Base-by-base conservation (phyloP, 2,888 invertebrate genomes). In the Papilio elwesi region DNA sequence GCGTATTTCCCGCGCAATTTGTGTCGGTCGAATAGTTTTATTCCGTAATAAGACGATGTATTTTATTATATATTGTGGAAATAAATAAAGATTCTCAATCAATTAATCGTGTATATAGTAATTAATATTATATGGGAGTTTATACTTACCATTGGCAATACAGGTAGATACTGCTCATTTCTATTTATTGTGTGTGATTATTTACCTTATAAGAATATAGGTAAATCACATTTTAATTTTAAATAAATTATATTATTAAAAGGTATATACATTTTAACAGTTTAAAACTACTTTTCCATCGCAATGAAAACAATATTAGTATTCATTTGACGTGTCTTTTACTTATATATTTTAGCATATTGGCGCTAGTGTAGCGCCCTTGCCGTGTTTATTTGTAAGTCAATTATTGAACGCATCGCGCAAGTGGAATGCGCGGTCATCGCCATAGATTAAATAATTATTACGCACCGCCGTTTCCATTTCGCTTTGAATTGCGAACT, bases 311-410 rank as follows among this genome's bases (percentile, higher is more conserved):
- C 12, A 10, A 10, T 12, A 12, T 12, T 49, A 13, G 10, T 55
- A 36, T 36, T 5, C 4, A 55, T 11, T 67, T 67, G n/a, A 8
- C 43, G 7, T 36, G 13, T 15, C 43, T 26, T 51, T 70, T 52
- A 47, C 43, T 67, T 51, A n/a, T 43, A 43, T 53, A 55, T 66
- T 59, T 55, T 65, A 52, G 15, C 64, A 71, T 72, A 75, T 66
- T 75, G 73, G 52, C 67, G 62, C 67, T 75, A 76, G 75, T 75
- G 75, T 64, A 59, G 51, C 62, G 76, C 64, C 75, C 79, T 78
- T 80, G 80, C 74, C 76, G 79, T 73, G 74, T 80, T 81, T 81
- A 82, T 83, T 81, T 80, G 76, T 79, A 76, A 80, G 76, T 80
- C 81, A 79, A 81, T 81, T 80, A 82, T 77, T 71, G 78, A 77